These are phyloP conservation scores for Dermolepida albohirtum DNA, from an alignment of 2,888 invertebrate genomes.

Conservation along the genomic window DNA sequence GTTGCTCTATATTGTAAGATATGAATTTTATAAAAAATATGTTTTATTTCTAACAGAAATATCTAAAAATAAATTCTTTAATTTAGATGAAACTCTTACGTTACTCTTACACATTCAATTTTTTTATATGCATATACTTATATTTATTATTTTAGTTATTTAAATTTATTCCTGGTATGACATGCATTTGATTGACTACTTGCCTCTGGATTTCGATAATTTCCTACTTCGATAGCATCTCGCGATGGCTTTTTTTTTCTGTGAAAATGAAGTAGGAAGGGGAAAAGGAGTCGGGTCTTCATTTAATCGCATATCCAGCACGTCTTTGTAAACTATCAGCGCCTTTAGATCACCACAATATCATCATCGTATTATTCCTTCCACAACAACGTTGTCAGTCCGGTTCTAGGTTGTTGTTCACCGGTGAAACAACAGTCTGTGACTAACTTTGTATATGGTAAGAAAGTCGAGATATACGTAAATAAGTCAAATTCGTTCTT, in stretches of 20 bases:
- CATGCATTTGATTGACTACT: neutral
- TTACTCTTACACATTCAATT: too few relatives aligned
- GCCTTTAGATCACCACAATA: constrained; percentile 16
- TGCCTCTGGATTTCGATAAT: too few relatives aligned
- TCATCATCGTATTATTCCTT: constrained; percentile 37
- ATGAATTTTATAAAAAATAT: too few relatives aligned
- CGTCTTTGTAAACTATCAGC: constrained; percentile 27
- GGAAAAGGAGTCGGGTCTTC: constrained; percentile 4
- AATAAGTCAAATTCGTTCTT: constrained; percentile 11
- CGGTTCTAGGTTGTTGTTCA: constrained; percentile 33
- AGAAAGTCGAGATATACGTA: constrained; percentile 13
- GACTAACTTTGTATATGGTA: constrained; percentile 34
- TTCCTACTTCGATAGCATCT: neutral
- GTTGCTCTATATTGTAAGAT: too few relatives aligned
- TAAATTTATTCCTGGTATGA: too few relatives aligned
- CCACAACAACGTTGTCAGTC: constrained; percentile 36
- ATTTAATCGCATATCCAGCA: constrained; percentile 19
- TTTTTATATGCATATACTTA: too few relatives aligned
- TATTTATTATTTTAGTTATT: too few relatives aligned
- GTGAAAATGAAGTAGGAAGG: neutral
- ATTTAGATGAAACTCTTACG: too few relatives aligned
- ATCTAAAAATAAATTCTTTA: too few relatives aligned
- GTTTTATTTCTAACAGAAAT: too few relatives aligned
- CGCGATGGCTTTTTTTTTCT: neutral
- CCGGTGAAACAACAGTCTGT: constrained; percentile 23